Percentiles rank a stretch among this genome's conserved stretches.
Conservation (phyloP, 2,888 invertebrate species). For the Dynastes grantii region DNA sequence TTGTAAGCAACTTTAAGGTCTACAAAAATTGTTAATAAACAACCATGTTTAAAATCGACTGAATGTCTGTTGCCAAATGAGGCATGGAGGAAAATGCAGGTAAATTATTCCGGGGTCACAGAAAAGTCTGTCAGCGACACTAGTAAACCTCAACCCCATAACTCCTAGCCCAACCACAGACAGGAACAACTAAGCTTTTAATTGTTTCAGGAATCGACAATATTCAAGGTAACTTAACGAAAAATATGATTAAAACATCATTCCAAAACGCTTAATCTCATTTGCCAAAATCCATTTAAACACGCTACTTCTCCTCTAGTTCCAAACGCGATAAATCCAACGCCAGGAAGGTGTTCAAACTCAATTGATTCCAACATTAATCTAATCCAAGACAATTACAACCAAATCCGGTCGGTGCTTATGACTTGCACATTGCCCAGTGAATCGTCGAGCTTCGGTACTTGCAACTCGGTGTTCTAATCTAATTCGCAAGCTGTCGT, state of each 20-base stretch:
- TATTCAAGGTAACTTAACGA: neutral
- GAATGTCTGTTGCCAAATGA: no score
- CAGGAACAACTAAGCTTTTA: no score
- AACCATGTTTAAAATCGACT: no score
- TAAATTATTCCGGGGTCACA: no score
- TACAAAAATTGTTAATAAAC: no score
- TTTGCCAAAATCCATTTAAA: neutral
- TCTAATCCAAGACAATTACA: constrained; percentile 14
- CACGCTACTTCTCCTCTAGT: neutral
- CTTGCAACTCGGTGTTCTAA: neutral
- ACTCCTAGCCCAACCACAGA: no score
- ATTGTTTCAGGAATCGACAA: no score
- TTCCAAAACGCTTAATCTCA: neutral
- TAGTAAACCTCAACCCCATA: no score
- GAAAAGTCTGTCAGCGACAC: no score
- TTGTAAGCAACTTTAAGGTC: no score
- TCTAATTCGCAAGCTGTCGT: constrained; percentile 8
- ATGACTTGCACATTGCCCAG: neutral
- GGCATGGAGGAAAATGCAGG: no score
- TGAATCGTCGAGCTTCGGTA: neutral
- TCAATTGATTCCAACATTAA: neutral
- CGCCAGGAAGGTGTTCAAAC: neutral
- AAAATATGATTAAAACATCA: neutral
- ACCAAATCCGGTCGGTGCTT: neutral
- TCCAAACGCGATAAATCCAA: neutral